These are phyloP conservation scores for Microcebus griseorufus DNA, from an alignment of 2,113 vertebrate species.

Conservation along the genomic window DNA sequence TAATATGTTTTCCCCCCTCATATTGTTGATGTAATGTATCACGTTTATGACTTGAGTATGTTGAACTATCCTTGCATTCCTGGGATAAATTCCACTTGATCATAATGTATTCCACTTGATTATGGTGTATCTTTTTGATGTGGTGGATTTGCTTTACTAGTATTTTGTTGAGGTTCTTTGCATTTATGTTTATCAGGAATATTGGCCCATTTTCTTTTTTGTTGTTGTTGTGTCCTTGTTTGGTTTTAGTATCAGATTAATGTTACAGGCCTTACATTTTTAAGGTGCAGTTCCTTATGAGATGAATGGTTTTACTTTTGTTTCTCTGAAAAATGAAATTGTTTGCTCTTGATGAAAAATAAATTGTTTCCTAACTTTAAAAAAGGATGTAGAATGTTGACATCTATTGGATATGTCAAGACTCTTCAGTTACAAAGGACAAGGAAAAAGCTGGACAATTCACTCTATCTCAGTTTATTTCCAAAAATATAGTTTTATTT, in stretches of 20 bases:
- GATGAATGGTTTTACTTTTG: neutral
- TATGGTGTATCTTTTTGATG: neutral
- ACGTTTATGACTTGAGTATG: neutral
- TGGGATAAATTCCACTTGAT: neutral
- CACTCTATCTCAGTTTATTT: neutral
- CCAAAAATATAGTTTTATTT: neutral
- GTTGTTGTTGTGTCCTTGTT: too few species aligned
- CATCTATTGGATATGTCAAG: neutral
- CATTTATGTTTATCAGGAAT: neutral
- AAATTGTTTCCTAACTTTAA: slow-evolving; percentile 13
- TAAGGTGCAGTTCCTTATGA: neutral
- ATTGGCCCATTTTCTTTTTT: too few species aligned
- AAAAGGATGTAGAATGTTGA: neutral
- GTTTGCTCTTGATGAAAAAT: slow-evolving; percentile 1
- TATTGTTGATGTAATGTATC: neutral
- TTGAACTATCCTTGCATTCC: neutral
- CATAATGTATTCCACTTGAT: neutral
- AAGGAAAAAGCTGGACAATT: neutral
- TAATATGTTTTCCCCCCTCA: neutral
- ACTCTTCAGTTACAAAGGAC: neutral
- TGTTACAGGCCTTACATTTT: slow-evolving; percentile 16
- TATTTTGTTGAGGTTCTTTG: neutral
- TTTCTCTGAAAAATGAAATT: neutral
- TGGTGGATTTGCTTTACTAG: neutral
- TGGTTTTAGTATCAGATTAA: too few species aligned